These are phyloP conservation scores for Spermophilus dauricus DNA, from an alignment of 2,113 vertebrate genomes.

Conservation along the genomic window DNA sequence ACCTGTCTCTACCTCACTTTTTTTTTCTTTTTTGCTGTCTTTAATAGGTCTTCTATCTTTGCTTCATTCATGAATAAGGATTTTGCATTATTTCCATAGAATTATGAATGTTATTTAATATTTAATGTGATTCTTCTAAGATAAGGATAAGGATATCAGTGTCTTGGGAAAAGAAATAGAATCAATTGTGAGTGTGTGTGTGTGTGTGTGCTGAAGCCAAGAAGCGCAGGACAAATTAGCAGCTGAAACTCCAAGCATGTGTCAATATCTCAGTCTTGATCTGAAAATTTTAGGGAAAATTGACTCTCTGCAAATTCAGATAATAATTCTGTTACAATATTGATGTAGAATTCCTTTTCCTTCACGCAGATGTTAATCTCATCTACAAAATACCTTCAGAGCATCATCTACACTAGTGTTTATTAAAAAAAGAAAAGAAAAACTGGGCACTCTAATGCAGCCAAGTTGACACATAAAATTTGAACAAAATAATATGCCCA, in stretches of 20 bases:
- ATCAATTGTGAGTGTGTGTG: neutral
- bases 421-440: neutral
- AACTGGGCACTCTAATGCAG: neutral
- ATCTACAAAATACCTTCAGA: neutral
- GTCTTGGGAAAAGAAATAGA: neutral
- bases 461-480: neutral
- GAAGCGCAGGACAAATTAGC: neutral
- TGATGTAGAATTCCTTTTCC: neutral
- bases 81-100: neutral
- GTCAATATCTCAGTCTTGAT: neutral
- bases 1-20: neutral
- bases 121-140: neutral
- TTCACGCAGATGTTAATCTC: neutral
- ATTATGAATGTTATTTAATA: neutral
- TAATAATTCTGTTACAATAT: neutral
- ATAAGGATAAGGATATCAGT: neutral
- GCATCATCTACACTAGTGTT: neutral
- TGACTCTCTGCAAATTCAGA: neutral
- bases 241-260: neutral
- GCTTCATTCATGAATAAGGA: neutral
- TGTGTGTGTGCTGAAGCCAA: neutral
- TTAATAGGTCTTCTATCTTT: neutral
- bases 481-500: neutral
- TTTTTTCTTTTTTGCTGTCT: neutral
- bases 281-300: neutral